Evolutionary conservation across 35 echinoderm and acorn worm genomes (phyloP).

Genomic region (Nesometra sesokonis): DNA sequence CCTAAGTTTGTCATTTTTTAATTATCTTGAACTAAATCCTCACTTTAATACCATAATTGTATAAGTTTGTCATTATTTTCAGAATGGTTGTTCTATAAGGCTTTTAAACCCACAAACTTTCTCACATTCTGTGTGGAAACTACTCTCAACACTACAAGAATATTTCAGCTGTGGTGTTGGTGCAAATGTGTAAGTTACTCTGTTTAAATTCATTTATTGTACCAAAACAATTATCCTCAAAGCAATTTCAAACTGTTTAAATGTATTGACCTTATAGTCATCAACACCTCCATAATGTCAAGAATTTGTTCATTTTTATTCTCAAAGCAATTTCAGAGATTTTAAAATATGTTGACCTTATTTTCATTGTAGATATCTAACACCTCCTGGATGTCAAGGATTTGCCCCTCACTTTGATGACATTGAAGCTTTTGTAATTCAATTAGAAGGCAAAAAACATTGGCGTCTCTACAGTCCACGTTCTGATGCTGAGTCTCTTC

Average conservation of each 20-base stretch:
- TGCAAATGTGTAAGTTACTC: constrained; percentile 96
- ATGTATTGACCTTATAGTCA: too few relatives aligned
- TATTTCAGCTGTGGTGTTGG: constrained; percentile 86
- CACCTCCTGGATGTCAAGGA: constrained; percentile 73
- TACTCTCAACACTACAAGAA: constrained; percentile 62
- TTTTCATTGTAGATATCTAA: constrained; percentile 58
- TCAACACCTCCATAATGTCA: too few relatives aligned
- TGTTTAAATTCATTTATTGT: too few relatives aligned
- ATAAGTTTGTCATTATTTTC: too few relatives aligned
- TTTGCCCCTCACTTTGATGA: constrained; percentile 99
- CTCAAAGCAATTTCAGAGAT: too few relatives aligned
- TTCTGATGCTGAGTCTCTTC: constrained; percentile 48
- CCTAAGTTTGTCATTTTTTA: too few relatives aligned
- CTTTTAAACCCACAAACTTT: constrained; percentile 88
- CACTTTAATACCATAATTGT: too few relatives aligned
- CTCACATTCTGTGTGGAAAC: constrained; percentile 63
- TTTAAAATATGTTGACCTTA: too few relatives aligned
- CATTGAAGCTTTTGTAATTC: constrained; percentile 95
- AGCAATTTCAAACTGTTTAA: too few relatives aligned
- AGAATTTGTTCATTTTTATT: too few relatives aligned
- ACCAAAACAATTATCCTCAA: too few relatives aligned
- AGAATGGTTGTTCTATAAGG: constrained; percentile 96
- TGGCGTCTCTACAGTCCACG: constrained; percentile 88
- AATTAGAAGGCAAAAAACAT: constrained; percentile 91
- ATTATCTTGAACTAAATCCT: too few relatives aligned